These are phyloP conservation scores for Tachyglossus aculeatus DNA, from an alignment of 2,797 vertebrate species.

Conservation along the genomic window DNA sequence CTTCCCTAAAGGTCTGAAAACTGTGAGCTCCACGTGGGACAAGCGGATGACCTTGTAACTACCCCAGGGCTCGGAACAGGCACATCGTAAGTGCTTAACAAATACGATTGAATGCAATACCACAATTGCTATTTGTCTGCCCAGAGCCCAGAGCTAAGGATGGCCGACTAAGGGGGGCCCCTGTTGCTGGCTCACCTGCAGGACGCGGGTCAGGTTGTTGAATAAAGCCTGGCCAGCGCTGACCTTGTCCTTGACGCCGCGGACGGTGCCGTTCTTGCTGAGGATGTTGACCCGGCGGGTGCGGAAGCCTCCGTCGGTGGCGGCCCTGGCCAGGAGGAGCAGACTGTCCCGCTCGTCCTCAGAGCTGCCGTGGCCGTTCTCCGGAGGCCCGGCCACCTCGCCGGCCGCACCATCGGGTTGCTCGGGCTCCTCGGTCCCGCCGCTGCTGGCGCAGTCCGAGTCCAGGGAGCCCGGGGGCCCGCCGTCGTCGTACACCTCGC, in stretches of 20 bases:
- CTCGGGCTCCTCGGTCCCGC: conserved; percentile 85
- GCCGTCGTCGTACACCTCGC: conserved; percentile 91
- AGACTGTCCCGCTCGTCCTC: conserved; percentile 87
- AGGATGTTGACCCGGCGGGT: conserved; percentile 94
- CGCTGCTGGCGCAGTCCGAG: conserved; percentile 91
- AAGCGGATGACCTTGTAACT: no score
- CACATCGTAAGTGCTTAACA: no score
- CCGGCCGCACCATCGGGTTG: conserved; percentile 80
- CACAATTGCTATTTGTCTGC: no score
- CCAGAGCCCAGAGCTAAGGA: no score
- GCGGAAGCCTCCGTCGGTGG: conserved; percentile 85
- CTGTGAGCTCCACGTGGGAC: no score
- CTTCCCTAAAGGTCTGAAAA: no score
- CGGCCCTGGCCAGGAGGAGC: conserved; percentile 85
- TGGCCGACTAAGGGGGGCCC: neutral
- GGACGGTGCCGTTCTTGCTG: conserved; percentile 96
- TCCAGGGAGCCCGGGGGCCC: conserved; percentile 85
- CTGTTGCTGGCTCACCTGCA: conserved; percentile 88
- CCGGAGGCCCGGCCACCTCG: no score
- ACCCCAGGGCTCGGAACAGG: no score
- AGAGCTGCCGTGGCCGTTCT: conserved; percentile 76
- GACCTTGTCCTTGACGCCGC: conserved; percentile 98
- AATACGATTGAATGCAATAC: no score
- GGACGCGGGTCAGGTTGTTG: conserved; percentile 86
- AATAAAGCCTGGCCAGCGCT: conserved; percentile 94